phyloP scores from a whole-genome alignment of 1,140 invertebrate species.

The Oreohelix idahoensis region DNA sequence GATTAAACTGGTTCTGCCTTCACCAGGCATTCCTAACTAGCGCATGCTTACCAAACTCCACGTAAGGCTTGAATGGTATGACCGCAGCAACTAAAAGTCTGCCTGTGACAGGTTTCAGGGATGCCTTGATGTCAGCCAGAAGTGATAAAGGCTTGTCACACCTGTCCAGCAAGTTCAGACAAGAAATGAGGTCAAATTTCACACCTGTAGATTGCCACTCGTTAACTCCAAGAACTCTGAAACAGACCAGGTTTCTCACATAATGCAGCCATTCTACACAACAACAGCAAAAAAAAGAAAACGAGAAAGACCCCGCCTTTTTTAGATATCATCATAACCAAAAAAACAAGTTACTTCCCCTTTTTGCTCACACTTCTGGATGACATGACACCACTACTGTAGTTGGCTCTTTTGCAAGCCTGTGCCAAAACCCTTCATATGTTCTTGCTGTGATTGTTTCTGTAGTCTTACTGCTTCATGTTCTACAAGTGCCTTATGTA shows the following conservation, averaged over 20 bases:
- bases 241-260: slow-evolving; percentile 61
- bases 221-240: slow-evolving; percentile 84
- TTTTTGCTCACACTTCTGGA: no score
- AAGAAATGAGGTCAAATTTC: slow-evolving; percentile 86
- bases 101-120: slow-evolving; percentile 80
- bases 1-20: slow-evolving; percentile 14
- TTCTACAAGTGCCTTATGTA: no score
- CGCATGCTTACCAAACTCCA: slow-evolving; percentile 79
- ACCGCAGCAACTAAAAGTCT: slow-evolving; percentile 86
- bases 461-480: no score
- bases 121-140: slow-evolving; percentile 79
- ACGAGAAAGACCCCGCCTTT: no score
- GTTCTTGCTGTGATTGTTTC: no score
- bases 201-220: slow-evolving; percentile 78
- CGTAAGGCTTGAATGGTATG: slow-evolving; percentile 90
- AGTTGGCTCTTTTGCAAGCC: no score
- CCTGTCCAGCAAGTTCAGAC: slow-evolving; percentile 91
- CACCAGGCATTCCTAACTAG: neutral
- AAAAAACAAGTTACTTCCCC: no score
- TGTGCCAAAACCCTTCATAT: no score
- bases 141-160: slow-evolving; percentile 86
- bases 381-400: no score
- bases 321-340: no score
- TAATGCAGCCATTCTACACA: no score
- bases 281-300: no score